Percentiles rank a stretch among this genome's conserved stretches.
Conservation (phyloP, 2,113 vertebrate genomes). For the Morphnarchus princeps region DNA sequence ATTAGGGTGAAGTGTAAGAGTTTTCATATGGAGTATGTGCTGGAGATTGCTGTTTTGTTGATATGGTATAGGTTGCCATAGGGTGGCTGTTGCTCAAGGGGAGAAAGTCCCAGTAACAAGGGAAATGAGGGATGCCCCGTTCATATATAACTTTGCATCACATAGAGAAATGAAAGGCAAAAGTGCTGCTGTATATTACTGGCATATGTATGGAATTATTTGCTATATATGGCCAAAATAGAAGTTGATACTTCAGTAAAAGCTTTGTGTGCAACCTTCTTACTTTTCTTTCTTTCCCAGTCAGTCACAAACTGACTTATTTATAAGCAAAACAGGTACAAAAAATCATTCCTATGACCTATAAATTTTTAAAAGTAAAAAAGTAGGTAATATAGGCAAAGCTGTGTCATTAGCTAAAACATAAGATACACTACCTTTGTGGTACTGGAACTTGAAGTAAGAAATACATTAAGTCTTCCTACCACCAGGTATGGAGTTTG, state of each 20-base stretch:
- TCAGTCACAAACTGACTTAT: neutral
- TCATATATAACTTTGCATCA: neutral
- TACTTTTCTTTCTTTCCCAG: neutral
- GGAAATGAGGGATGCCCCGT: neutral
- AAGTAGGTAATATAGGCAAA: neutral
- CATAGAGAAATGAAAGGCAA: neutral
- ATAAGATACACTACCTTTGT: neutral
- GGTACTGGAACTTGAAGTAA: neutral
- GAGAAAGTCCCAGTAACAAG: neutral
- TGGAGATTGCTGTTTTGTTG: neutral
- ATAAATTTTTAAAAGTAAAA: neutral
- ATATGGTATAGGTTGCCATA: neutral
- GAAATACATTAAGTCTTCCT: neutral
- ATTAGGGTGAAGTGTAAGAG: neutral
- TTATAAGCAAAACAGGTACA: neutral
- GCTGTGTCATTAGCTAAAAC: neutral
- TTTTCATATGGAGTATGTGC: neutral
- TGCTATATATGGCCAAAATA: neutral
- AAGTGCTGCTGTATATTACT: neutral
- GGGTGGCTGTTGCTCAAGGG: neutral
- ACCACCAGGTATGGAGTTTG: neutral
- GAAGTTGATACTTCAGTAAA: neutral
- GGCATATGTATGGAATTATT: neutral
- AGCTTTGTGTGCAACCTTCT: neutral
- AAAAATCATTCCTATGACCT: neutral